A percentile compares a stretch with the other conserved stretches of the same genome.
phyloP scores from a whole-genome alignment of 2,113 vertebrate genomes.

The Cynoglossus semilaevis region DNA sequence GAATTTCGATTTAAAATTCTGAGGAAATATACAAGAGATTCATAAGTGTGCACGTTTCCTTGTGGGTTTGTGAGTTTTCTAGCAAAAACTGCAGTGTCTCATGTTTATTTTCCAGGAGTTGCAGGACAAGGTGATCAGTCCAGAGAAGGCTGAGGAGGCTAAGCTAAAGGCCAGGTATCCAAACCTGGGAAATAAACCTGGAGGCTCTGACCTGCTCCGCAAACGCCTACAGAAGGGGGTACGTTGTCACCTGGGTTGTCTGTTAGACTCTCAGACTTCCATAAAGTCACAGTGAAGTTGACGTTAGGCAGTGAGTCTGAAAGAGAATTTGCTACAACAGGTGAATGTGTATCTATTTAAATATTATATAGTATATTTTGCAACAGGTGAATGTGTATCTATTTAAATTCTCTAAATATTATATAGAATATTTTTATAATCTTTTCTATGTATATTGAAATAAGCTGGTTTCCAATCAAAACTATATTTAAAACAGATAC shows the following conservation, averaged over 20 bases:
- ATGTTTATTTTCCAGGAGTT: slow-evolving; percentile 70
- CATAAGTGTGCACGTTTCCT: too few relatives aligned
- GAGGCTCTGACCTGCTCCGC: slow-evolving; percentile 94
- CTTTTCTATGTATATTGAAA: too few relatives aligned
- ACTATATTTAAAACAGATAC: too few relatives aligned
- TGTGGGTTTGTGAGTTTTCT: background rate
- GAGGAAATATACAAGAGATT: too few relatives aligned
- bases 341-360: too few relatives aligned
- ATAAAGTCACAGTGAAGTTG: background rate
- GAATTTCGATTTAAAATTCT: too few relatives aligned
- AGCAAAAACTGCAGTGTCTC: background rate
- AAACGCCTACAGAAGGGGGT: slow-evolving; percentile 97
- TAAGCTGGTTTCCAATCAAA: too few relatives aligned
- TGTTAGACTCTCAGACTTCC: slow-evolving; percentile 18
- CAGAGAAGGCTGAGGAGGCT: slow-evolving; percentile 94
- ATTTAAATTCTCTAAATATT: too few relatives aligned
- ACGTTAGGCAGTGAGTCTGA: background rate
- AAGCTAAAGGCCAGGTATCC: slow-evolving; percentile 96
- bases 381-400: too few relatives aligned
- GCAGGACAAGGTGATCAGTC: slow-evolving; percentile 89
- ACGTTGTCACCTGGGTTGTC: slow-evolving; percentile 62
- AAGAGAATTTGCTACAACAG: too few relatives aligned
- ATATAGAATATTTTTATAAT: too few relatives aligned
- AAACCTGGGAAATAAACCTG: slow-evolving; percentile 91
- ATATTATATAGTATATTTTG: too few relatives aligned